A percentile compares a stretch with the other conserved stretches of the same genome.
Evolutionary conservation across 2,113 vertebrate species (phyloP).

Genomic region (Indicator indicator): DNA sequence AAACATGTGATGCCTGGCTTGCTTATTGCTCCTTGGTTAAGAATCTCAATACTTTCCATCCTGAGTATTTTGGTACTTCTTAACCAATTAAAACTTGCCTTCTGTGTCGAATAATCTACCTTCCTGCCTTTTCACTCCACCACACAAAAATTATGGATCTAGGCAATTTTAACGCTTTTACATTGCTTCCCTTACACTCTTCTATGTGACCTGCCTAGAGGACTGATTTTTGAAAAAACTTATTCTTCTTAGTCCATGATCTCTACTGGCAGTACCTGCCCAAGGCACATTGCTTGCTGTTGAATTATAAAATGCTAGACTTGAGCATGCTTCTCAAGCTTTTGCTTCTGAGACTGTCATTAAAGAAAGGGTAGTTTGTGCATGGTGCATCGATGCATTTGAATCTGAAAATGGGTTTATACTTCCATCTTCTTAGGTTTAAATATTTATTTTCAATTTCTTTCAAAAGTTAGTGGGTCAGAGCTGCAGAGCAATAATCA

Average conservation of each 20-base stretch:
- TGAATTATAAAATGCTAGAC: constrained; percentile 16
- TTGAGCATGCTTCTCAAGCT: not conserved
- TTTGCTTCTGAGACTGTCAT: constrained; percentile 20
- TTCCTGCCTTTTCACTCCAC: not conserved
- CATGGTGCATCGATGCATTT: not conserved
- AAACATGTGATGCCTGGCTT: not conserved
- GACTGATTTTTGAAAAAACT: not conserved
- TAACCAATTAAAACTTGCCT: not conserved
- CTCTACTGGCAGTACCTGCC: constrained; percentile 19
- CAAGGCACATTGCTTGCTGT: constrained; percentile 31
- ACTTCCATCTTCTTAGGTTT: not conserved
- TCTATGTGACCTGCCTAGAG: constrained; percentile 11
- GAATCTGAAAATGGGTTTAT: not conserved
- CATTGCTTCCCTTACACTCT: not conserved
- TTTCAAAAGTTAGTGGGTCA: not conserved
- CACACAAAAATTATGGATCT: not conserved
- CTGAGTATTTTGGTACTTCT: not conserved
- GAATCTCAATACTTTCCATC: not conserved
- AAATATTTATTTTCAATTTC: not conserved
- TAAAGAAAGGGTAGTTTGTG: not conserved
- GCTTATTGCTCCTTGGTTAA: not conserved
- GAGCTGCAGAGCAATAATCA: not conserved
- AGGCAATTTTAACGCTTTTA: not conserved
- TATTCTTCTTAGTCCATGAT: constrained; percentile 10
- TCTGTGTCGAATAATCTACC: not conserved